Evolutionary conservation across 2,113 vertebrate species (phyloP).

Genomic region (Python bivittatus): DNA sequence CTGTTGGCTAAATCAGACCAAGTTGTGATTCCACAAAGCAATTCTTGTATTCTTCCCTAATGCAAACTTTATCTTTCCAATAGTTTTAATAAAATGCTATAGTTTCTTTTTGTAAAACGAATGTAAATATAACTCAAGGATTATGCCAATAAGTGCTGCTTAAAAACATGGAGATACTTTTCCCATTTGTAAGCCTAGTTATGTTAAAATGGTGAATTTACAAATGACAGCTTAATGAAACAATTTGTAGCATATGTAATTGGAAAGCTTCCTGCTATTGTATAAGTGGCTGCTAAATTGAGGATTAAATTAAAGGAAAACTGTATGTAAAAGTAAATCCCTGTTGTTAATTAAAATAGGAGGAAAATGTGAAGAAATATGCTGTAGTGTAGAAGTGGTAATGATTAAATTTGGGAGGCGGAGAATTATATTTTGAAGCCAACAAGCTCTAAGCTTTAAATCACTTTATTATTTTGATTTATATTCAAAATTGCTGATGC

Average conservation of each 20-base stretch:
- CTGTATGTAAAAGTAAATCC: neutral
- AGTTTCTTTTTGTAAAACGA: neutral
- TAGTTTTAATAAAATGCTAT: neutral
- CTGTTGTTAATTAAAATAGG: slow-evolving; percentile 5
- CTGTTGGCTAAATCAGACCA: neutral
- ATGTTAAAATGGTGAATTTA: slow-evolving; percentile 5
- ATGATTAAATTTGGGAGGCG: neutral
- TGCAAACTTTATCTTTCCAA: neutral
- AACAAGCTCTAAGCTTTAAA: neutral
- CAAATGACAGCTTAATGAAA: neutral
- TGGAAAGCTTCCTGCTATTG: neutral
- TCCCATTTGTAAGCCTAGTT: neutral
- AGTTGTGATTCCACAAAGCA: neutral
- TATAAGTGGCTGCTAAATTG: slow-evolving; percentile 21
- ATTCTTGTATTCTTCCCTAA: neutral
- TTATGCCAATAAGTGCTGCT: neutral
- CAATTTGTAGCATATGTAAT: neutral
- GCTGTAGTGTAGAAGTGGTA: neutral
- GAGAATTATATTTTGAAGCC: neutral
- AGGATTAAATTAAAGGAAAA: slow-evolving; percentile 10
- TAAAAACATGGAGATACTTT: neutral
- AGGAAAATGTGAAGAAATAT: slow-evolving; percentile 18
- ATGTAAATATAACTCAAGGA: neutral
- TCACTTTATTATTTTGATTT: neutral
- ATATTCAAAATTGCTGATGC: neutral